phyloP scores from a whole-genome alignment of 2,888 invertebrate species.

The Caenorhabditis uteleia region DNA sequence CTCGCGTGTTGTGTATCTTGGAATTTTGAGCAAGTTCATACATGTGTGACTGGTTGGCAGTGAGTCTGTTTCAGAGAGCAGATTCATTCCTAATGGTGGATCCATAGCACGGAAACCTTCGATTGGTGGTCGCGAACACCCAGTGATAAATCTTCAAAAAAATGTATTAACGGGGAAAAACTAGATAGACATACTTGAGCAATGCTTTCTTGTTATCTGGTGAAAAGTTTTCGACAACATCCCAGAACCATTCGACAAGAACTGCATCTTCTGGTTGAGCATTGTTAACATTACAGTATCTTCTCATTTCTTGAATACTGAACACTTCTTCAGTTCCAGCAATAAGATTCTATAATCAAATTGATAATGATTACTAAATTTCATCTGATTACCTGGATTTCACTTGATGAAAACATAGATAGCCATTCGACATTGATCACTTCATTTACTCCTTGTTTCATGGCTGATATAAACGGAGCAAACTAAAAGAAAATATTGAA shows the following conservation, averaged over 20 bases:
- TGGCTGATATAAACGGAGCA: slow-evolving; percentile 84
- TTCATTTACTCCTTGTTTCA: slow-evolving; percentile 86
- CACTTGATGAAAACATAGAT: slow-evolving; percentile 89
- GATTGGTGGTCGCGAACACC: slow-evolving; percentile 92
- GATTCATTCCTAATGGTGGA: slow-evolving; percentile 86
- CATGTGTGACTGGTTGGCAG: slow-evolving; percentile 97
- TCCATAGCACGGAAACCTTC: slow-evolving; percentile 92
- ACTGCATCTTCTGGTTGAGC: slow-evolving; percentile 77
- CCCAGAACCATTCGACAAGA: slow-evolving; percentile 88
- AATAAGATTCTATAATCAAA: slow-evolving; percentile 9
- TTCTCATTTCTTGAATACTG: slow-evolving; percentile 10
- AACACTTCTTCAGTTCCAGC: slow-evolving; percentile 28
- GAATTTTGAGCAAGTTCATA: slow-evolving; percentile 94
- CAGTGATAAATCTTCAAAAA: slow-evolving; percentile 75
- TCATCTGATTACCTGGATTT: slow-evolving; percentile 79
- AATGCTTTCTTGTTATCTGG: slow-evolving; percentile 79
- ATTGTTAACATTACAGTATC: slow-evolving; percentile 6
- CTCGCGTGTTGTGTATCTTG: slow-evolving; percentile 70
- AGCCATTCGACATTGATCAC: slow-evolving; percentile 91
- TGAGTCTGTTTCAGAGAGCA: slow-evolving; percentile 77
- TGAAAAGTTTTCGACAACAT: slow-evolving; percentile 82
- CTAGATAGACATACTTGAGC: slow-evolving; percentile 75
- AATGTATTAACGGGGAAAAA: background rate
- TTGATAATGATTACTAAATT: too few relatives aligned
- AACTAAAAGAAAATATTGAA: slow-evolving; percentile 68